A percentile compares a stretch with the other conserved stretches of the same genome.
Conservation (phyloP, 2,113 vertebrate species). For the Xiphophorus couchianus region DNA sequence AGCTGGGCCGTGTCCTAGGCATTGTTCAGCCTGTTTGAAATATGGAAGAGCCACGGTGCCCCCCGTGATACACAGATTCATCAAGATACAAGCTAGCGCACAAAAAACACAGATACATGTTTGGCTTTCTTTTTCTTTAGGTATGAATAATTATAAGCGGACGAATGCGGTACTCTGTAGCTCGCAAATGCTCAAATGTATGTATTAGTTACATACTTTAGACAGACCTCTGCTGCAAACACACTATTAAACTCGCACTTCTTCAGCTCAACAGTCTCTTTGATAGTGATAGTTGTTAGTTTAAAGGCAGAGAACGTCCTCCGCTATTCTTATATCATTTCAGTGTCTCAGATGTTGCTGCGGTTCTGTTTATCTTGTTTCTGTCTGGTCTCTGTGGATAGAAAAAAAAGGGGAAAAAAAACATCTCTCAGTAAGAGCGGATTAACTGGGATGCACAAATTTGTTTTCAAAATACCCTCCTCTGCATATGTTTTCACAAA, state of each 20-base stretch:
- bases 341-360: slow-evolving; percentile 17
- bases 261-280: slow-evolving; percentile 27
- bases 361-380: slow-evolving; percentile 15
- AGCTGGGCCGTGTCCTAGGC: slow-evolving; percentile 63
- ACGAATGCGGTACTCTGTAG: slow-evolving; percentile 17
- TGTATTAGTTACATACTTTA: background rate
- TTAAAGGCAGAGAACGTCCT: slow-evolving; percentile 31
- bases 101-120: slow-evolving; percentile 13
- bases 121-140: slow-evolving; percentile 23
- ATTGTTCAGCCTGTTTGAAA: slow-evolving; percentile 66
- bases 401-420: slow-evolving; percentile 7
- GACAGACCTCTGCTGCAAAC: background rate
- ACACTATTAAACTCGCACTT: background rate
- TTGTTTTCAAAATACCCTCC: slow-evolving; percentile 24
- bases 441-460: slow-evolving; percentile 31
- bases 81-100: background rate
- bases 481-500: slow-evolving; percentile 16
- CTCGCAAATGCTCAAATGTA: background rate
- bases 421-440: slow-evolving; percentile 35
- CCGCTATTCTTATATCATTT: slow-evolving; percentile 22
- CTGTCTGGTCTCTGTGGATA: slow-evolving; percentile 6
- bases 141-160: slow-evolving; percentile 43
- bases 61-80: slow-evolving; percentile 47
- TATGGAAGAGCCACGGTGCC: slow-evolving; percentile 59
- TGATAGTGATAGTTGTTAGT: slow-evolving; percentile 32